These are phyloP conservation scores for Idaea aversata DNA, from an alignment of 2,888 invertebrate species.

Conservation along the genomic window DNA sequence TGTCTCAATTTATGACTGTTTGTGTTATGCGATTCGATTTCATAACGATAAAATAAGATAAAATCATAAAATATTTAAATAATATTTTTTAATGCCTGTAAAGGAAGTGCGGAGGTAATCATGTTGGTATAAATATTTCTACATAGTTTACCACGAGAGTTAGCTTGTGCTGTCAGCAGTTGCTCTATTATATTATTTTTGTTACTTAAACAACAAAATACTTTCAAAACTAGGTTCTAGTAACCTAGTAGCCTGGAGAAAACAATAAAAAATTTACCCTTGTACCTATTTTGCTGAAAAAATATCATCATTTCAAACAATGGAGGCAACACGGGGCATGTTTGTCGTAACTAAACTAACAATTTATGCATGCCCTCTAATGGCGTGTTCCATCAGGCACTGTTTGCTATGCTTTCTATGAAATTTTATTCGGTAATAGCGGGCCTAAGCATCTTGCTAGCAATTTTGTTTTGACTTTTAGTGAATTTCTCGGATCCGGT, in stretches of 20 bases:
- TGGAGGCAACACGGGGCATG: conserved; percentile 42
- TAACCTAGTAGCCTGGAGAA: not conserved
- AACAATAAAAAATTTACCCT: not conserved
- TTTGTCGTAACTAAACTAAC: conserved; percentile 70
- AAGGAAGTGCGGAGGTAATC: conserved; percentile 11
- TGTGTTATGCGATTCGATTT: not conserved
- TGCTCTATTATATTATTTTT: conserved; percentile 7
- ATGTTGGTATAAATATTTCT: not conserved
- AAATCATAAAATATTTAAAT: not conserved
- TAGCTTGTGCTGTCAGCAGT: too few species aligned
- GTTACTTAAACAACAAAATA: not conserved
- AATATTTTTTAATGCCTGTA: not conserved
- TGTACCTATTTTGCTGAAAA: conserved; percentile 14
- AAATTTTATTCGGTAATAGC: conserved; percentile 77
- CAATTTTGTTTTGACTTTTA: conserved; percentile 8
- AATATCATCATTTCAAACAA: conserved; percentile 39
- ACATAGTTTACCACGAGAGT: not conserved
- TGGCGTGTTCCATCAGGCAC: conserved; percentile 67
- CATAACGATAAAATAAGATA: not conserved
- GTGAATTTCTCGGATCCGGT: too few species aligned
- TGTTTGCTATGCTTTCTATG: conserved; percentile 78
- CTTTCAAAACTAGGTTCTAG: not conserved
- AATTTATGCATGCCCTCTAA: conserved; percentile 78
- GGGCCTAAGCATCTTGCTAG: conserved; percentile 19
- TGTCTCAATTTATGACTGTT: not conserved